phyloP scores from a whole-genome alignment of 2,797 vertebrate genomes.

The Buceros bicornis region DNA sequence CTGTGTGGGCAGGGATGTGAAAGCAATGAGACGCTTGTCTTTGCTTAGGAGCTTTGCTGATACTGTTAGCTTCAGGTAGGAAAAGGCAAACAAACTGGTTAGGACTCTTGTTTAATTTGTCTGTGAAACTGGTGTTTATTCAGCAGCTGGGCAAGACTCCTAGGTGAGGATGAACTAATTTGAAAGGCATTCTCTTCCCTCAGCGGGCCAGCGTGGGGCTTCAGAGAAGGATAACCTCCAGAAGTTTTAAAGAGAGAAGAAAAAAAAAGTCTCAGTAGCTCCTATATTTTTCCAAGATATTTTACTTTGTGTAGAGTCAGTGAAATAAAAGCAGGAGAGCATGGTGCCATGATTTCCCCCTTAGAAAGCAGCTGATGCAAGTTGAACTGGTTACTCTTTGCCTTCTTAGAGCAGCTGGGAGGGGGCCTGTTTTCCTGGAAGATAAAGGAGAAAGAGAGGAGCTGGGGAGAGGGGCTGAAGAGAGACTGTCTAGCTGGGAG shows the following conservation, averaged over 20 bases:
- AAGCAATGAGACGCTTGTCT: not conserved
- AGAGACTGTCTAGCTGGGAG: not conserved
- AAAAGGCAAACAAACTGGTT: not conserved
- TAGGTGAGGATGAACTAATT: slow-evolving; percentile 27
- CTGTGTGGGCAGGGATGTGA: not conserved
- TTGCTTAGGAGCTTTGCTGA: not conserved
- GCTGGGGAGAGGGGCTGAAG: not conserved
- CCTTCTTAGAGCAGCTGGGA: not conserved
- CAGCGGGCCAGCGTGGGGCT: not conserved
- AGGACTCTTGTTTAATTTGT: slow-evolving; percentile 19
- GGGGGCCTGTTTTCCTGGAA: not conserved
- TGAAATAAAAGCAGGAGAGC: not conserved
- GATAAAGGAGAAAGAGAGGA: not conserved
- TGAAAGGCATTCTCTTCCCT: slow-evolving; percentile 14
- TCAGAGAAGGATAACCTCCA: not conserved
- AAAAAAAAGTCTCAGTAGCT: not conserved
- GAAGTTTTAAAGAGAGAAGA: not conserved
- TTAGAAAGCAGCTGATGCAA: not conserved
- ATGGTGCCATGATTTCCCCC: not conserved
- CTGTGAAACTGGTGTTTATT: not conserved
- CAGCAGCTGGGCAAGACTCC: slow-evolving; percentile 3
- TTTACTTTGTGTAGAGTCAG: not conserved
- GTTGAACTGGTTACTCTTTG: not conserved
- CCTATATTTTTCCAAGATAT: not conserved
- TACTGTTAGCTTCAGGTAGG: not conserved